Evolutionary conservation across 2,113 vertebrate species (phyloP).

Genomic region (Polypterus bichir): DNA sequence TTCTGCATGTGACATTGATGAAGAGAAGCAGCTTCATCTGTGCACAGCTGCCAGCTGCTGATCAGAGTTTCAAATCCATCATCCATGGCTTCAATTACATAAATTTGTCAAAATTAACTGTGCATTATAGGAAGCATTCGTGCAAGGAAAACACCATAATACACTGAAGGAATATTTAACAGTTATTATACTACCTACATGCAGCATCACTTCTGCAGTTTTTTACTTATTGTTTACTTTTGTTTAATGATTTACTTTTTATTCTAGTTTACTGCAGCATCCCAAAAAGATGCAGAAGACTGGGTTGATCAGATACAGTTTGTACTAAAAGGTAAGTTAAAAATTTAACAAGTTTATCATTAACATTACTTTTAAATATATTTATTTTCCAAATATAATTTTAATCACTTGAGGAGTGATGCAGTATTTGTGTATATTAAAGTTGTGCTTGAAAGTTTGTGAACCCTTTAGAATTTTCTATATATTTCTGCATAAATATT

Average conservation of each 20-base stretch:
- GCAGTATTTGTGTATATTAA: too few species aligned
- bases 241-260: conserved; percentile 6
- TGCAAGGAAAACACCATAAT: conserved; percentile 61
- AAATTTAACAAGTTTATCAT: too few species aligned
- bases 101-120: conserved; percentile 77
- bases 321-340: conserved; percentile 71
- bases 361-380: too few species aligned
- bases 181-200: conserved; percentile 20
- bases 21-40: conserved; percentile 68
- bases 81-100: conserved; percentile 73
- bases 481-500: too few species aligned
- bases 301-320: conserved; percentile 87
- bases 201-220: too few species aligned
- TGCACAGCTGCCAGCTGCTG: conserved; percentile 71
- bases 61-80: conserved; percentile 71
- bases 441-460: too few species aligned
- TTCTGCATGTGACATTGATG: conserved; percentile 69
- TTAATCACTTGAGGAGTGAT: too few species aligned
- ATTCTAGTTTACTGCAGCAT: conserved; percentile 79
- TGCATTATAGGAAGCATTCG: conserved; percentile 73
- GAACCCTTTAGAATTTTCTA: too few species aligned
- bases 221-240: too few species aligned
- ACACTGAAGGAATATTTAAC: conserved; percentile 68
- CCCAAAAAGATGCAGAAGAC: conserved; percentile 76
- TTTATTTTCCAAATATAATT: too few species aligned